Evolutionary conservation across 2,113 vertebrate genomes (phyloP).

Genomic region (Ailuropoda melanoleuca): DNA sequence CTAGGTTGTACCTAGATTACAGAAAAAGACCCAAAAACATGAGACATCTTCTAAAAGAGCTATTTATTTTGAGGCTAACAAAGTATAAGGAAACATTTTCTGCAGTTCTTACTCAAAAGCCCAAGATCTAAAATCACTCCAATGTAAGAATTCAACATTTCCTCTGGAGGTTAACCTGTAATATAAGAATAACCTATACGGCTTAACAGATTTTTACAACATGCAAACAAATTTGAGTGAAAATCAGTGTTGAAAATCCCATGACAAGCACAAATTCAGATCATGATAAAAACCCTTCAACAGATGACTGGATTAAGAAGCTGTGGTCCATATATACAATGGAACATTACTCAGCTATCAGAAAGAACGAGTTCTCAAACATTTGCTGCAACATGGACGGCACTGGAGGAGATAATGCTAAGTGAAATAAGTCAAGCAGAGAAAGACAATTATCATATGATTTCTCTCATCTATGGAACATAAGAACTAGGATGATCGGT

Average conservation of each 20-base stretch:
- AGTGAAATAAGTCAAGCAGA: too few relatives aligned
- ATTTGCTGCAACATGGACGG: too few relatives aligned
- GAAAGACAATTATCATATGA: too few relatives aligned
- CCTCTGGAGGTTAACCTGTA: not conserved
- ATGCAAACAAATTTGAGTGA: slow-evolving; percentile 18
- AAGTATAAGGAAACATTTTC: not conserved
- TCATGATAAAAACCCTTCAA: not conserved
- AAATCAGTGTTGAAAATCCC: not conserved
- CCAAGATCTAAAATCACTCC: not conserved
- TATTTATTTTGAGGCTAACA: not conserved
- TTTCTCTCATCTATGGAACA: too few relatives aligned
- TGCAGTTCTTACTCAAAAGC: not conserved
- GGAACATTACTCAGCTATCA: too few relatives aligned
- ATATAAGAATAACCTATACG: not conserved
- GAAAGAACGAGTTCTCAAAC: too few relatives aligned
- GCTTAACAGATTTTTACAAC: not conserved
- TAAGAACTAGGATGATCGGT: too few relatives aligned
- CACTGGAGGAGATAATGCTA: too few relatives aligned
- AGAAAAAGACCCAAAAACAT: not conserved
- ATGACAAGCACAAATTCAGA: not conserved
- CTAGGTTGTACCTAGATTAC: not conserved
- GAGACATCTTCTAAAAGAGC: not conserved
- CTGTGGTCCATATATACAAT: too few relatives aligned
- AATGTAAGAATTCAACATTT: not conserved
- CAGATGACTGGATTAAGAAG: too few relatives aligned